Percentiles rank a stretch among this genome's conserved stretches.
These are phyloP conservation scores for Hemicentrotus pulcherrimus DNA, from an alignment of 35 echinoderm and acorn worm species.

Conservation along the genomic window DNA sequence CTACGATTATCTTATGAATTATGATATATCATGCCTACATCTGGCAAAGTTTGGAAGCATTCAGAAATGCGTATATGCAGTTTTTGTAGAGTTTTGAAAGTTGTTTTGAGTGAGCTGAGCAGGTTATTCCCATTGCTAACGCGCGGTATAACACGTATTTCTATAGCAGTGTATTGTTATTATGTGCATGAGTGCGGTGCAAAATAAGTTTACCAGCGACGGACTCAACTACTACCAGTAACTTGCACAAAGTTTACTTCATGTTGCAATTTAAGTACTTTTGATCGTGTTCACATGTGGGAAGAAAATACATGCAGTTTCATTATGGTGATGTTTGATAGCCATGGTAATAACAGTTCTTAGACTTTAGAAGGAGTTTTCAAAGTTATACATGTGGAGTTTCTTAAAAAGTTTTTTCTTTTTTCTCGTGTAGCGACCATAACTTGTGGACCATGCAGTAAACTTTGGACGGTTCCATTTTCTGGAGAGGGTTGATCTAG, in stretches of 20 bases:
- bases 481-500: neutral
- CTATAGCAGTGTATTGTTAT: neutral
- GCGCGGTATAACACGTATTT: neutral
- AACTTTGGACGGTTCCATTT: slow-evolving; percentile 36
- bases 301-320: neutral
- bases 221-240: neutral
- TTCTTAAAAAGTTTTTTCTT: neutral
- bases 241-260: slow-evolving; percentile 34
- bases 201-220: neutral
- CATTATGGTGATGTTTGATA: neutral
- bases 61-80: neutral
- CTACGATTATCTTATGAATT: neutral
- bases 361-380: neutral
- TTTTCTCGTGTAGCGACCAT: neutral
- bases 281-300: neutral
- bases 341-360: neutral
- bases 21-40: neutral
- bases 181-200: neutral
- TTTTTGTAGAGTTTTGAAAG: slow-evolving; percentile 5
- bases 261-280: neutral
- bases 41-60: neutral
- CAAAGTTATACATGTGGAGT: neutral
- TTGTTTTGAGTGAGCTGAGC: neutral
- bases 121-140: neutral
- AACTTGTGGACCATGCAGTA: neutral